These are phyloP conservation scores for Stichopus chloronotus DNA, from an alignment of 35 echinoderm and acorn worm species.

Conservation along the genomic window DNA sequence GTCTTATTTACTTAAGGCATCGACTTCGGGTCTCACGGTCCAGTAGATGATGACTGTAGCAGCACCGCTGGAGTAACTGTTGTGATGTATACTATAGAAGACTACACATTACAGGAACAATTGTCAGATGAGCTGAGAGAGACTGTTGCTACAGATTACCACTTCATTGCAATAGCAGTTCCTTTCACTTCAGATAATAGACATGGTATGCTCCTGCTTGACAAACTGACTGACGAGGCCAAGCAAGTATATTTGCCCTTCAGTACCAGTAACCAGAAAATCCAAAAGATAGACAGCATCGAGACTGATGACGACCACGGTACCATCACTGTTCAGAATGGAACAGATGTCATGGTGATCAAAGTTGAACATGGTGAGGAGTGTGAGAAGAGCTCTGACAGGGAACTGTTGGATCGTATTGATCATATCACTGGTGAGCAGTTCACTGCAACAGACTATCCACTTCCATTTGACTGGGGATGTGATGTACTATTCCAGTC, in stretches of 20 bases:
- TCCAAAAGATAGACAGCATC: not conserved
- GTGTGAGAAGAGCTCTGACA: not conserved
- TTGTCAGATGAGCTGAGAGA: not conserved
- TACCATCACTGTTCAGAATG: not conserved
- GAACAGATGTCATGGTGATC: not conserved
- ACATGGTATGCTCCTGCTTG: not conserved
- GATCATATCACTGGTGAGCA: not conserved
- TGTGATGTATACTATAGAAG: not conserved
- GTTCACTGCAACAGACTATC: not conserved
- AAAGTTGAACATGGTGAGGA: not conserved
- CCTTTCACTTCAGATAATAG: not conserved
- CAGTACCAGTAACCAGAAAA: not conserved
- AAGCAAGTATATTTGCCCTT: not conserved
- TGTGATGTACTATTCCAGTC: constrained; percentile 3
- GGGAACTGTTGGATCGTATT: not conserved
- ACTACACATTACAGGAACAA: not conserved
- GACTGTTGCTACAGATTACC: not conserved
- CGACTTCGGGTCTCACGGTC: too few relatives aligned
- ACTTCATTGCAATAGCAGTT: not conserved
- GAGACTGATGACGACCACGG: not conserved
- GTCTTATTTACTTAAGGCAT: too few relatives aligned
- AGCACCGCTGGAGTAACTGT: not conserved
- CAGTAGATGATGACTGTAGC: too few relatives aligned
- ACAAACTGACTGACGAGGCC: not conserved
- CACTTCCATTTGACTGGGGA: not conserved